Percentiles rank a stretch among this genome's conserved stretches.
Evolutionary conservation across 2,888 invertebrate genomes (phyloP).

Genomic region (Lucinisca nassula): DNA sequence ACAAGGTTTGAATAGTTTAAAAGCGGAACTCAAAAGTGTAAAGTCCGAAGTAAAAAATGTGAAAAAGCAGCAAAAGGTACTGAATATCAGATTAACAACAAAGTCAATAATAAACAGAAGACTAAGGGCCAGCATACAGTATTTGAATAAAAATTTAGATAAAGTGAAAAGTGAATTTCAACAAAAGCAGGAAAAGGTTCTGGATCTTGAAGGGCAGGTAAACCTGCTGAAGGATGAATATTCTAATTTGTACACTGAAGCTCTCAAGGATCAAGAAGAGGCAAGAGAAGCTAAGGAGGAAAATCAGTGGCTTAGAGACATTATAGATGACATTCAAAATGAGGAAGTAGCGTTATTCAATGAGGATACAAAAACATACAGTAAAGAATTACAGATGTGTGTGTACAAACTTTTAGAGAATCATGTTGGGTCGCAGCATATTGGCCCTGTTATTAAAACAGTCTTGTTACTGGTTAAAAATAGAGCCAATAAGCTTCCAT

Average conservation of each 20-base stretch:
- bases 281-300: neutral
- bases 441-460: constrained; percentile 17
- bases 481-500: constrained; percentile 7
- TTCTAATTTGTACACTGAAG: neutral
- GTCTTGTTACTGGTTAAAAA: constrained; percentile 18
- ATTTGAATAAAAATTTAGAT: neutral
- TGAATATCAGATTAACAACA: neutral
- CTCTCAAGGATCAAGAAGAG: neutral
- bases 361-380: neutral
- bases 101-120: neutral
- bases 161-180: neutral
- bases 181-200: neutral
- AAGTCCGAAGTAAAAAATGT: neutral
- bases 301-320: neutral
- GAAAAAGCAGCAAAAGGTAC: neutral
- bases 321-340: neutral
- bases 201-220: neutral
- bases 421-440: constrained; percentile 28
- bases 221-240: neutral
- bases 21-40: neutral
- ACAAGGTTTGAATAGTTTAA: too few relatives aligned
- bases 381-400: neutral
- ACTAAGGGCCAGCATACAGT: neutral
- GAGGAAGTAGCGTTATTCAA: neutral
- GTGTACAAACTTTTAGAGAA: too few relatives aligned